Evolutionary conservation across 2,113 vertebrate genomes (phyloP).

Genomic region (Daboia siamensis): DNA sequence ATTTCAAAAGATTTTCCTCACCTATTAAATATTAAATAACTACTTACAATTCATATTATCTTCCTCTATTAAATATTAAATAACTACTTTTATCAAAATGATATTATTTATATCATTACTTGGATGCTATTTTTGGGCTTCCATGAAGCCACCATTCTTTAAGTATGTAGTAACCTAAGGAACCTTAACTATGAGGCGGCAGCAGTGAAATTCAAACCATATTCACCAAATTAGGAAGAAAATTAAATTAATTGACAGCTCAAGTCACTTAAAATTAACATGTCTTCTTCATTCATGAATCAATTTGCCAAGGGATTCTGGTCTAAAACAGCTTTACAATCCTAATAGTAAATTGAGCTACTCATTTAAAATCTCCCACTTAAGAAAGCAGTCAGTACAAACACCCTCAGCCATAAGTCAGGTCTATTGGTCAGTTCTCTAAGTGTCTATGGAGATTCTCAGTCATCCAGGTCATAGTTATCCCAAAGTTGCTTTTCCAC

Average conservation of each 20-base stretch:
- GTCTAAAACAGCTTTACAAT: neutral
- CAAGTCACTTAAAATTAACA: neutral
- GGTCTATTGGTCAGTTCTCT: neutral
- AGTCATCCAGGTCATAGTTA: too few species aligned
- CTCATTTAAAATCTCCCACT: neutral
- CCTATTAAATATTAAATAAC: neutral
- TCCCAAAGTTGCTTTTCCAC: too few species aligned
- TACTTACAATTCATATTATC: conserved; percentile 12
- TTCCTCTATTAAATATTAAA: conserved; percentile 51
- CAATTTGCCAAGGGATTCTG: neutral
- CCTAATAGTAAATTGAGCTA: neutral
- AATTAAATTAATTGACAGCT: neutral
- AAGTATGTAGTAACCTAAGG: fast-evolving
- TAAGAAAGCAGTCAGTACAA: neutral
- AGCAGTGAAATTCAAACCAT: neutral
- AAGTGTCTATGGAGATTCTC: too few species aligned
- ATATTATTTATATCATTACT: neutral
- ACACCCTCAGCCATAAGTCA: neutral
- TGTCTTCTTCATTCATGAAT: neutral
- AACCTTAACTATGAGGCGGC: neutral
- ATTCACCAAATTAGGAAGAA: neutral
- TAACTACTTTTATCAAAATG: conserved; percentile 44
- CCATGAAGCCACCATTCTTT: neutral
- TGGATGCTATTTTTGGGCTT: neutral
- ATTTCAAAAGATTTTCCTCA: neutral